Conservation (phyloP, 2,113 vertebrate species). For the Pelobates fuscus region DNA sequence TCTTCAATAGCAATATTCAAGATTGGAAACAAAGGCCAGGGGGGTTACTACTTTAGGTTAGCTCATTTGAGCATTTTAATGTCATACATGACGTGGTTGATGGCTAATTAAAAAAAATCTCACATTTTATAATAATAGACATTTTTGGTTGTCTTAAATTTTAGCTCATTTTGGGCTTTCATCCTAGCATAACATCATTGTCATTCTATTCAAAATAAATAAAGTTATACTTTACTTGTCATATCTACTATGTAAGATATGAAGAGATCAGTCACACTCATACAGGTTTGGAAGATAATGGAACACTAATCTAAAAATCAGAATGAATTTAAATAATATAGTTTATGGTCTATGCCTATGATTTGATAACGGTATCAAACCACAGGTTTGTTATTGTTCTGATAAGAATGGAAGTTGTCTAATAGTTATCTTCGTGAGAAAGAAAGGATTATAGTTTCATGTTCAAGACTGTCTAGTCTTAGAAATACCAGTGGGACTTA, state of each 20-base stretch:
- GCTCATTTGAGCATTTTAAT: too few relatives aligned
- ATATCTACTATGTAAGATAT: not conserved
- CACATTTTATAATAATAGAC: too few relatives aligned
- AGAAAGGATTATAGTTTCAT: slow-evolving; percentile 16
- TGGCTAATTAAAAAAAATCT: too few relatives aligned
- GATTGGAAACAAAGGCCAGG: too few relatives aligned
- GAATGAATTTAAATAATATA: slow-evolving; percentile 21
- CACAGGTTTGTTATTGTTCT: slow-evolving; percentile 29
- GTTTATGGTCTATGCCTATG: slow-evolving; percentile 1
- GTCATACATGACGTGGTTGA: too few relatives aligned
- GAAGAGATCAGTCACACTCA: not conserved
- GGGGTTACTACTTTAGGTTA: too few relatives aligned
- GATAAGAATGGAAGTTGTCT: slow-evolving; percentile 26
- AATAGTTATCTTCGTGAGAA: slow-evolving; percentile 36
- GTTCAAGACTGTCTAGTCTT: not conserved
- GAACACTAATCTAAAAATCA: slow-evolving; percentile 9
- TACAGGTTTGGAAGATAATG: slow-evolving; percentile 11
- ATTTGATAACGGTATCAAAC: not conserved
- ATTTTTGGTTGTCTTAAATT: too few relatives aligned
- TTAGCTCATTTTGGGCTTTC: too few relatives aligned
- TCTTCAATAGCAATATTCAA: too few relatives aligned
- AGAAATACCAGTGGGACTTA: not conserved
- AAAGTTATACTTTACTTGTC: too few relatives aligned
- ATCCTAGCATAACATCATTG: too few relatives aligned
- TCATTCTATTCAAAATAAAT: too few relatives aligned